Conservation (phyloP, 1,140 invertebrate species). For the Drosophila repletoides region DNA sequence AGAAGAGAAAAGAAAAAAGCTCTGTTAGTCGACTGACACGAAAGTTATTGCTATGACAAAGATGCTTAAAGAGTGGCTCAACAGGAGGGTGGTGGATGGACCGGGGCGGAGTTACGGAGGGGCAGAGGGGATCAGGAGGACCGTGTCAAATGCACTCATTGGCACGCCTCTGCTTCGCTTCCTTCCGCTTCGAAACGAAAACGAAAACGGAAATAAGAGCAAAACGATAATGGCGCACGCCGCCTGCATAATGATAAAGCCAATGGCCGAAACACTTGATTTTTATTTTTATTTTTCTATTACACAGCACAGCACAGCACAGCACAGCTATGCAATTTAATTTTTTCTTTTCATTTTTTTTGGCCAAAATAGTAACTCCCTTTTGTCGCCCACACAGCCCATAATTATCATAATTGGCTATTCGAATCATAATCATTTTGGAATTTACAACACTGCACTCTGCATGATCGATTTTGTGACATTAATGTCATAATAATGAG, state of each 20-base stretch:
- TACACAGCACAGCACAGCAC: slow-evolving; percentile 1
- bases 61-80: slow-evolving; percentile 29
- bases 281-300: slow-evolving; percentile 39
- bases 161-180: slow-evolving; percentile 23
- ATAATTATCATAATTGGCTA: slow-evolving; percentile 68
- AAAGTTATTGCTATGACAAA: slow-evolving; percentile 76
- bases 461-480: slow-evolving; percentile 58
- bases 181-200: slow-evolving; percentile 22
- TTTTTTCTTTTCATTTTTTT: too few species aligned
- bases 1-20: slow-evolving; percentile 23
- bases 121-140: neutral
- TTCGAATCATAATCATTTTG: slow-evolving; percentile 14
- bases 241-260: slow-evolving; percentile 61
- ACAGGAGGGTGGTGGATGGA: neutral
- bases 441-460: slow-evolving; percentile 1
- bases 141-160: slow-evolving; percentile 51
- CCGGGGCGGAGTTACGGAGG: too few species aligned
- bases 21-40: slow-evolving; percentile 70
- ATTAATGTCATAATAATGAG: slow-evolving; percentile 71
- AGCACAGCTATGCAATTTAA: slow-evolving; percentile 18
- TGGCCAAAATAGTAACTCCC: slow-evolving; percentile 23
- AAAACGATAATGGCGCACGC: slow-evolving; percentile 70
- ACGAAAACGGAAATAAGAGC: slow-evolving; percentile 65
- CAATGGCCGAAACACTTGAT: slow-evolving; percentile 6
- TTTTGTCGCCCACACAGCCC: neutral